phyloP scores from a whole-genome alignment of 1,140 invertebrate species.

The Drosophila auraria region DNA sequence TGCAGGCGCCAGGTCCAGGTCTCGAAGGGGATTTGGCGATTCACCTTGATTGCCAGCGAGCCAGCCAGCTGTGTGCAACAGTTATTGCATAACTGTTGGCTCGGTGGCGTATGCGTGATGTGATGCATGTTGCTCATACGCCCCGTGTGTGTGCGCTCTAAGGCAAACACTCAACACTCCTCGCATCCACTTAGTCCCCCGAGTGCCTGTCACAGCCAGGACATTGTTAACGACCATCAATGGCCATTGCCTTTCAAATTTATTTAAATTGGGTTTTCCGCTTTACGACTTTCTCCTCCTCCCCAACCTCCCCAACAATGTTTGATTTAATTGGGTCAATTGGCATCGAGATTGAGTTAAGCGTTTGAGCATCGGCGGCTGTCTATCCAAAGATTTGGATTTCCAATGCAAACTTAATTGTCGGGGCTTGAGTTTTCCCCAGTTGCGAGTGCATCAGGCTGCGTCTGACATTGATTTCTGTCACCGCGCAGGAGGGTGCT shows the following conservation, averaged over 20 bases:
- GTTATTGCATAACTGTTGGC: constrained; percentile 63
- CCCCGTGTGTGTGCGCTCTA: constrained; percentile 13
- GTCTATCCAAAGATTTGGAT: constrained; percentile 19
- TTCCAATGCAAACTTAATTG: constrained; percentile 48
- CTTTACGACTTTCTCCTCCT: constrained; percentile 5
- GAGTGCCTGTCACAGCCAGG: constrained; percentile 34
- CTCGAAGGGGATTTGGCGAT: constrained; percentile 32
- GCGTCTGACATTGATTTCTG: constrained; percentile 73
- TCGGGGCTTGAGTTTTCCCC: constrained; percentile 8
- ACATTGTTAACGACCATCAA: constrained; percentile 15
- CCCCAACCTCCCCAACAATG: constrained; percentile 20
- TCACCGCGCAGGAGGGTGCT: constrained; percentile 46
- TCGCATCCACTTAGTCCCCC: constrained; percentile 17
- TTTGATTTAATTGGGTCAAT: constrained; percentile 67
- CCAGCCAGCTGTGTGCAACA: constrained; percentile 51
- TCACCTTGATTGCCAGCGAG: constrained; percentile 32
- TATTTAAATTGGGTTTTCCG: constrained; percentile 50
- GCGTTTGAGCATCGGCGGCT: constrained; percentile 5
- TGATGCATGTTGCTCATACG: constrained; percentile 27
- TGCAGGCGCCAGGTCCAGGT: constrained; percentile 1
- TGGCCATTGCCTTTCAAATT: constrained; percentile 52
- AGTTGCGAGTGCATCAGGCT: constrained; percentile 32
- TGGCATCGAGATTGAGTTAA: constrained; percentile 41
- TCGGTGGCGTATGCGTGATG: constrained; percentile 43
- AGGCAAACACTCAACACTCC: constrained; percentile 14